Evolutionary conservation across 1,140 invertebrate genomes (phyloP).

Genomic region (Tenebrio molitor): DNA sequence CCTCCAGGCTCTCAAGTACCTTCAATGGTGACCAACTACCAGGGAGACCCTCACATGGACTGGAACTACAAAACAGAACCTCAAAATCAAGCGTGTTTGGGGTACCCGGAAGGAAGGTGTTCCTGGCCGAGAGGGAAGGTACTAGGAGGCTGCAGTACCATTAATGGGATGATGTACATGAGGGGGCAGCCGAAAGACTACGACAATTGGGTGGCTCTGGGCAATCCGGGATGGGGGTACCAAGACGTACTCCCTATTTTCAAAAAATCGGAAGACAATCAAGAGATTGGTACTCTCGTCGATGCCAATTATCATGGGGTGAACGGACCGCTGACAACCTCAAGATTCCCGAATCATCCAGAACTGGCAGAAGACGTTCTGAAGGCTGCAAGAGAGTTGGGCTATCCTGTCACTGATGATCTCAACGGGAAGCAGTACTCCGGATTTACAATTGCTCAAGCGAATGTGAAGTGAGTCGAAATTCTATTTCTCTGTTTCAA

Average conservation of each 20-base stretch:
- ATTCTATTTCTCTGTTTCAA: too few relatives aligned
- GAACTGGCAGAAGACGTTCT: slow-evolving; percentile 71
- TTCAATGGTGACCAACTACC: slow-evolving; percentile 70
- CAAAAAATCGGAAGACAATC: slow-evolving; percentile 71
- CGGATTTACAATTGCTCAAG: slow-evolving; percentile 64
- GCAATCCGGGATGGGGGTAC: slow-evolving; percentile 64
- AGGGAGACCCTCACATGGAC: slow-evolving; percentile 71
- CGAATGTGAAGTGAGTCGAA: slow-evolving; percentile 62
- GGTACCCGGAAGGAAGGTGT: slow-evolving; percentile 67
- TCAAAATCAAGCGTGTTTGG: slow-evolving; percentile 72
- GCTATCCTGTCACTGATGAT: slow-evolving; percentile 71
- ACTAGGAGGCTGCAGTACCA: slow-evolving; percentile 74
- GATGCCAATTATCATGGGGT: slow-evolving; percentile 65
- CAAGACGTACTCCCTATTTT: slow-evolving; percentile 72
- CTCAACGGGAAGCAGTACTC: slow-evolving; percentile 70
- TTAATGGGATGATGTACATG: slow-evolving; percentile 84
- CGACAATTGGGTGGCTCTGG: slow-evolving; percentile 74
- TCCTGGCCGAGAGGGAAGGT: slow-evolving; percentile 72
- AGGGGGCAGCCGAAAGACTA: slow-evolving; percentile 79
- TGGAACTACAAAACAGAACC: slow-evolving; percentile 78
- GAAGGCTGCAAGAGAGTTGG: slow-evolving; percentile 71
- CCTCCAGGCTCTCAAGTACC: slow-evolving; percentile 70
- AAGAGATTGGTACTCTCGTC: slow-evolving; percentile 68
- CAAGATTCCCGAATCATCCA: slow-evolving; percentile 71
- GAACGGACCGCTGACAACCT: slow-evolving; percentile 67